Conservation (phyloP, 2,797 vertebrate species). For the Propithecus perrieri region DNA sequence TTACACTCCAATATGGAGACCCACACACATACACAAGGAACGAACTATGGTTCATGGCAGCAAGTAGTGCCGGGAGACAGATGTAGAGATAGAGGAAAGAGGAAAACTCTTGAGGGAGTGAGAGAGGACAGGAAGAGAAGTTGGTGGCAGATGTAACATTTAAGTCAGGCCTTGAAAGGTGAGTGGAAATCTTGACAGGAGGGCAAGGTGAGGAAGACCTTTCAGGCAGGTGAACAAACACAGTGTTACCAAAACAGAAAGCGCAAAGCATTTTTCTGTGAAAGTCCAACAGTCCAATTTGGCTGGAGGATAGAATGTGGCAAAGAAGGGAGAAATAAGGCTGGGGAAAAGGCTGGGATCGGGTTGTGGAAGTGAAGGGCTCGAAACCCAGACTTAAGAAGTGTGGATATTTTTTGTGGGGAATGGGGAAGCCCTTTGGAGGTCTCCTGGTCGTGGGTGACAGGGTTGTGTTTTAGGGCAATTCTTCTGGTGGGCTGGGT, state of each 20-base stretch:
- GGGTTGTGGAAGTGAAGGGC: background rate
- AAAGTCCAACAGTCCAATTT: background rate
- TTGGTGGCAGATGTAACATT: background rate
- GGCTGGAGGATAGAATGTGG: background rate
- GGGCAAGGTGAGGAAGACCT: background rate
- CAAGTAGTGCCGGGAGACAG: background rate
- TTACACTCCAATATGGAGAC: background rate
- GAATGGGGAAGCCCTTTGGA: background rate
- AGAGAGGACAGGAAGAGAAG: background rate
- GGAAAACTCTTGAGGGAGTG: background rate
- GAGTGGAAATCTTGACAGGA: background rate
- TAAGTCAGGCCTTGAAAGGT: background rate
- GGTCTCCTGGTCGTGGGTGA: background rate
- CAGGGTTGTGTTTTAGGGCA: background rate
- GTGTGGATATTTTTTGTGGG: background rate
- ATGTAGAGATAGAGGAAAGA: background rate
- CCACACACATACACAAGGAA: background rate
- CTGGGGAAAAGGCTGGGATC: background rate
- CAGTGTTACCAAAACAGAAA: background rate
- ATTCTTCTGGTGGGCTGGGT: background rate
- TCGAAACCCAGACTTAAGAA: background rate
- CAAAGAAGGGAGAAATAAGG: background rate
- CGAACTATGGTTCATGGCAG: background rate
- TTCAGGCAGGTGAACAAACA: background rate
- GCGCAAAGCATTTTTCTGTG: background rate